Base-by-base conservation (phyloP, 2,888 invertebrate species). In the Eristalinus sepulchralis region DNA sequence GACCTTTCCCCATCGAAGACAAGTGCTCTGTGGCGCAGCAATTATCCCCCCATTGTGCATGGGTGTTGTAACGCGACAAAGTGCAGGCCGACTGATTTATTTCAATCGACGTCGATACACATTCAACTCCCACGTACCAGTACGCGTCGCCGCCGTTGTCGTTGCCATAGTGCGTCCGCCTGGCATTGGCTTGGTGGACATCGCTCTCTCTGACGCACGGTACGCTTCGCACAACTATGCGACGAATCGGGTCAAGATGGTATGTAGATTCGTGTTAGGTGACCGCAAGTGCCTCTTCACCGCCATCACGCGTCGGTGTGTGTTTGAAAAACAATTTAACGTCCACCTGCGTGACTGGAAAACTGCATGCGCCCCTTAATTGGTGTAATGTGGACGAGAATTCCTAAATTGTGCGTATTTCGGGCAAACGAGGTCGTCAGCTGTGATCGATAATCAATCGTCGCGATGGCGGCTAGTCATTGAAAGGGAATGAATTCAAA, bases 181-280 rank as follows among this genome's bases (percentile, higher is more conserved):
- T 68, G 78, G 59, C 78, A 78, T 83, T 76, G 76, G 47, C 47
- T 17, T n/a, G 5, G 47, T 47, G 47, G 47, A 27, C 27, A 5
- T 27, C n/a, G n/a, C 27, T 47, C 17, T 47, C 39, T n/a, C 17
- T 47, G 47, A 47, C 47, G 47, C 47, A 47, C 47, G 17, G 17
- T n/a, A n/a, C 47, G 47, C 27, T 27, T 27, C 27, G 11, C 24
- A 11, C 13, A 13, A 31, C 47, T 39, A 59, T 20, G 17, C 33
- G 24, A 31, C 64, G 55, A 85, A 77, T 85, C 67, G 76, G 84
- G 84, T 81, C 84, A 85, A 85, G 81, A 77, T 76, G 67, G 60
- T 53, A 72, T 64, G 31, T 57, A 34, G 78, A 71, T 75, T 64
- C 47, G 24, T 62, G 36, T 77, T 63, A 31, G 63, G 39, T 63